A percentile compares a stretch with the other conserved stretches of the same genome.
phyloP scores from a whole-genome alignment of 2,797 vertebrate genomes.

The Platalea minor region DNA sequence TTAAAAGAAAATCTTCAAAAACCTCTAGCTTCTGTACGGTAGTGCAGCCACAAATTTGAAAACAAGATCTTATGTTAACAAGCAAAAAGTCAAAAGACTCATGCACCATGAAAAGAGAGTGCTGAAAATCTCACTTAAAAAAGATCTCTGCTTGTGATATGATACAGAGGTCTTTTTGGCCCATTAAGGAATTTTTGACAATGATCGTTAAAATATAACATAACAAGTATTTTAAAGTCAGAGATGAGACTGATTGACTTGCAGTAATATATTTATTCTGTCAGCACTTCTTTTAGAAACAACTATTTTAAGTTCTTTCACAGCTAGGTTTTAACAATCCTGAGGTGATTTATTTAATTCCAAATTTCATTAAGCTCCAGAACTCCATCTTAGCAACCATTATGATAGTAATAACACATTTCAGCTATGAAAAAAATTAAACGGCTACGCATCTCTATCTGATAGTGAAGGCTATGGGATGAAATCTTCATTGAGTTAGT shows the following conservation, averaged over 20 bases:
- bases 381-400: not conserved
- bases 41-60: not conserved
- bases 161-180: not conserved
- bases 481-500: not conserved
- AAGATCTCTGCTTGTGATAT: not conserved
- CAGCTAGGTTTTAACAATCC: not conserved
- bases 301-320: not conserved
- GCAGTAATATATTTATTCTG: not conserved
- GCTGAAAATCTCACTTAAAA: not conserved
- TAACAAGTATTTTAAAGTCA: not conserved
- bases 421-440: not conserved
- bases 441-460: not conserved
- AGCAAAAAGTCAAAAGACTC: not conserved
- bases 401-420: not conserved
- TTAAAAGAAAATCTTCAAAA: not conserved
- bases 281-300: not conserved
- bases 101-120: not conserved
- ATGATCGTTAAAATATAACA: not conserved
- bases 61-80: not conserved
- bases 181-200: not conserved
- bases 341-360: slow-evolving; percentile 7
- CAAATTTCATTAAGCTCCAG: not conserved
- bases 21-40: not conserved
- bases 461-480: not conserved
- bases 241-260: not conserved